These are phyloP conservation scores for Neoitamus cyanurus DNA, from an alignment of 2,888 invertebrate genomes.

Conservation along the genomic window DNA sequence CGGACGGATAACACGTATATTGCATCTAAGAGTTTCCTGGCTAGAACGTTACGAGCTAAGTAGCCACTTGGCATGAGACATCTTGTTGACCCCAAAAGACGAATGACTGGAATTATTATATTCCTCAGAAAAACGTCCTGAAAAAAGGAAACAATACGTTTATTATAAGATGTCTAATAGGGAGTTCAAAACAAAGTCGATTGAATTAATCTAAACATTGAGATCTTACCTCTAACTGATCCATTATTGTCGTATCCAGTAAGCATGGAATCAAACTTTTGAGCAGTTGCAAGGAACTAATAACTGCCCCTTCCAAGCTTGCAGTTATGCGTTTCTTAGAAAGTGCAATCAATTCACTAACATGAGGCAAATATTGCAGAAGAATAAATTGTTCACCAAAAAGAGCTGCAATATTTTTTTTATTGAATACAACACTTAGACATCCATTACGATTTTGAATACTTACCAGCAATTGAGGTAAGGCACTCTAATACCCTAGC, in stretches of 20 bases:
- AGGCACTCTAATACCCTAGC: slow-evolving; percentile 91
- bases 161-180: no score
- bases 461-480: slow-evolving; percentile 82
- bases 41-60: slow-evolving; percentile 78
- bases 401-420: slow-evolving; percentile 68
- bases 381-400: slow-evolving; percentile 91
- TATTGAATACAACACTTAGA: slow-evolving; percentile 22
- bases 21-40: slow-evolving; percentile 84
- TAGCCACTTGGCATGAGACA: slow-evolving; percentile 85
- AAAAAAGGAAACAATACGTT: slow-evolving; percentile 55
- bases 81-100: slow-evolving; percentile 82
- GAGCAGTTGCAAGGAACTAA: slow-evolving; percentile 84
- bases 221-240: slow-evolving; percentile 80
- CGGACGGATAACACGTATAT: slow-evolving; percentile 82
- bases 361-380: slow-evolving; percentile 89
- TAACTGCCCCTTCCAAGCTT: slow-evolving; percentile 88
- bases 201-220: no score
- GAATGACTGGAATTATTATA: slow-evolving; percentile 84
- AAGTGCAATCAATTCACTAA: slow-evolving; percentile 84
- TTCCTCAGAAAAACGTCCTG: slow-evolving; percentile 88
- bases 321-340: slow-evolving; percentile 83
- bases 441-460: not conserved
- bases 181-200: no score
- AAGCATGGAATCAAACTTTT: slow-evolving; percentile 84
- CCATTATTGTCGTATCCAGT: slow-evolving; percentile 86